These are phyloP conservation scores for Mizuhopecten yessoensis DNA, from an alignment of 1,140 invertebrate species.

Conservation along the genomic window DNA sequence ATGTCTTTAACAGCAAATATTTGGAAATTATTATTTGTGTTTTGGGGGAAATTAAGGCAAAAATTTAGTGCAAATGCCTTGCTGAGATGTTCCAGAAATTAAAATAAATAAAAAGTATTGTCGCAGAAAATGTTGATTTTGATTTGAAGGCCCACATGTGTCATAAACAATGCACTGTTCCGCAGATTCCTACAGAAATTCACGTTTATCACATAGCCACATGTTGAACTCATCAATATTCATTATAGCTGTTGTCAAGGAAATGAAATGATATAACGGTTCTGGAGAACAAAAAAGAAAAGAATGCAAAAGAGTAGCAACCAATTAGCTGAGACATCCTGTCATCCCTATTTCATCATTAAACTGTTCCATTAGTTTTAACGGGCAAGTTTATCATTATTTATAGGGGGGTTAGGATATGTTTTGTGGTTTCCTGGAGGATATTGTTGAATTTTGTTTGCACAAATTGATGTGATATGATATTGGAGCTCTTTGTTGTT, in stretches of 20 bases:
- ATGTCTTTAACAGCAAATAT: too few species aligned
- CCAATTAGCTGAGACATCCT: not conserved
- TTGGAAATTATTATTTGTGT: too few species aligned
- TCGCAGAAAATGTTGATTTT: too few species aligned
- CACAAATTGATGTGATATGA: not conserved
- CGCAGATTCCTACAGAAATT: not conserved
- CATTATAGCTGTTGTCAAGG: conserved; percentile 25
- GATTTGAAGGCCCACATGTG: not conserved
- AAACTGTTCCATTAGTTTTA: not conserved
- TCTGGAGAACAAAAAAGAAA: not conserved
- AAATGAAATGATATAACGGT: not conserved
- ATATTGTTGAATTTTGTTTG: not conserved
- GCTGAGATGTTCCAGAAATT: too few species aligned
- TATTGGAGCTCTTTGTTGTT: not conserved
- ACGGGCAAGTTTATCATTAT: not conserved
- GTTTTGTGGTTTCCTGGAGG: not conserved
- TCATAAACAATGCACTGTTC: not conserved
- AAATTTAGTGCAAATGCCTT: too few species aligned
- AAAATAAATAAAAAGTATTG: too few species aligned
- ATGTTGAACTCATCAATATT: conserved; percentile 11
- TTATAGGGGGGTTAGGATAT: conserved; percentile 13
- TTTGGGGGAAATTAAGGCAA: too few species aligned
- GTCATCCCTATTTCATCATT: not conserved
- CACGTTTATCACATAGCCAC: not conserved
- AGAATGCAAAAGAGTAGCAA: not conserved